Base-by-base conservation (phyloP, 1,140 invertebrate genomes). In the Drosophila subpulchrella region DNA sequence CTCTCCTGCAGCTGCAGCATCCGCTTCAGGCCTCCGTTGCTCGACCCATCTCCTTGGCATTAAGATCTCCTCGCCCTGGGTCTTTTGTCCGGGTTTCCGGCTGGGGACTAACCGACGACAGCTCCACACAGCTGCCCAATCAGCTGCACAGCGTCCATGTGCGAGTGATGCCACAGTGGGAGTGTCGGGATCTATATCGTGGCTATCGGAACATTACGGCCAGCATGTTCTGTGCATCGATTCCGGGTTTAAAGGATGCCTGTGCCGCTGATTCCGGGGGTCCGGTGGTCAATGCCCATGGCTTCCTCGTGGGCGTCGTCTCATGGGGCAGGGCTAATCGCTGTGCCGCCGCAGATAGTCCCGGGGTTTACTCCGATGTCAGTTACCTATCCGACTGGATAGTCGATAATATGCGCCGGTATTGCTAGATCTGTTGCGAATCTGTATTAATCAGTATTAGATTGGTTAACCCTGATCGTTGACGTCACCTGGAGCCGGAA, bases 221-320 rank as follows among this genome's bases (percentile, higher is more conserved):
- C 0, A 82, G 81, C 34, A 93, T 94, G 93, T 89, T 93, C 27
- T 94, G 94, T 75, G 93, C 93, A 17, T 92, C 91, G 51, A 91
- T 91, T 51, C 81, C 92, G 32, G 93, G 93, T 11, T 58, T 89
- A 1, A 93, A 92, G 55, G 95, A 95, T 79, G 93, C 95, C 10
- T 96, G 95, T 84, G 93, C 94, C 61, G 95, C 95, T 0, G 95
- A 96, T 78, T 95, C 95, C 6, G 95, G 95, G 32, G 95, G 95
- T 6, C 95, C 95, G 6, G 82, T 95, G 2, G 94, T 95, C 0
- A 80, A 86, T 20, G 70, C 91, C 1, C 67, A 92, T n/a, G 92
- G 92, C 3, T 75, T 91, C 39, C 81, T 95, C 2, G 92, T 94
- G 42, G 96, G 96, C 34, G 93, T 96, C 13, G 95, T 96, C 0